Evolutionary conservation across 2,797 vertebrate species (phyloP).

Genomic region (Remorina albescens): DNA sequence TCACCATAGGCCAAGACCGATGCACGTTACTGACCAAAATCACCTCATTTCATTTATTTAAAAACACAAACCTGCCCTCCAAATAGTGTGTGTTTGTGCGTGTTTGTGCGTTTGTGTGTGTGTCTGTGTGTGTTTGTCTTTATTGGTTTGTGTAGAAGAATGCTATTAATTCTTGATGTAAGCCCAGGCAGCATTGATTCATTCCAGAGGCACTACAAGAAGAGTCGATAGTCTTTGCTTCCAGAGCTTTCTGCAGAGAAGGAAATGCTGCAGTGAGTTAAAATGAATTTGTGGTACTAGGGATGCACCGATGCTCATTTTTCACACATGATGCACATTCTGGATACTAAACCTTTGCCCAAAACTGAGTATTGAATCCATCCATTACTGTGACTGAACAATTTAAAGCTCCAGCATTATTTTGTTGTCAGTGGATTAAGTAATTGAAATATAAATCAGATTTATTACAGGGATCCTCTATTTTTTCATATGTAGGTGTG

Average conservation of each 20-base stretch:
- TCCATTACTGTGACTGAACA: slow-evolving; percentile 46
- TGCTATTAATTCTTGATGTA: slow-evolving; percentile 73
- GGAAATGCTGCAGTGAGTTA: slow-evolving; percentile 60
- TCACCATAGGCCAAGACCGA: slow-evolving; percentile 44
- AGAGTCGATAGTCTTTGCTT: slow-evolving; percentile 71
- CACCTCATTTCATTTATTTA: slow-evolving; percentile 71
- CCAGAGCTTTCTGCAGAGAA: slow-evolving; percentile 64
- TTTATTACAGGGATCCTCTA: slow-evolving; percentile 46
- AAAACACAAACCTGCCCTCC: slow-evolving; percentile 57
- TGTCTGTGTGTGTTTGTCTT: slow-evolving; percentile 69
- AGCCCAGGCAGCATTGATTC: slow-evolving; percentile 78
- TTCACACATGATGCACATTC: slow-evolving; percentile 50
- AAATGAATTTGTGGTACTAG: slow-evolving; percentile 57
- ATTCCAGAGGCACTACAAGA: slow-evolving; percentile 72
- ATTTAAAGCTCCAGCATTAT: slow-evolving; percentile 42
- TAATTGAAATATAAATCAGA: slow-evolving; percentile 28
- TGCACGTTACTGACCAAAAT: slow-evolving; percentile 64
- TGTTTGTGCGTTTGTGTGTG: slow-evolving; percentile 69
- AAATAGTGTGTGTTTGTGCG: slow-evolving; percentile 61
- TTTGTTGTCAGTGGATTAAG: slow-evolving; percentile 54
- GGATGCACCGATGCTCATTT: slow-evolving; percentile 70
- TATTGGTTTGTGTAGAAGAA: slow-evolving; percentile 49
- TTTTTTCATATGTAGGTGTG: slow-evolving; percentile 41
- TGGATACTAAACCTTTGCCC: slow-evolving; percentile 40
- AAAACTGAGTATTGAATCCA: slow-evolving; percentile 46